Percentiles rank a stretch among this genome's conserved stretches.
phyloP scores from a whole-genome alignment of 2,888 invertebrate genomes.

The Campoplex nolae region DNA sequence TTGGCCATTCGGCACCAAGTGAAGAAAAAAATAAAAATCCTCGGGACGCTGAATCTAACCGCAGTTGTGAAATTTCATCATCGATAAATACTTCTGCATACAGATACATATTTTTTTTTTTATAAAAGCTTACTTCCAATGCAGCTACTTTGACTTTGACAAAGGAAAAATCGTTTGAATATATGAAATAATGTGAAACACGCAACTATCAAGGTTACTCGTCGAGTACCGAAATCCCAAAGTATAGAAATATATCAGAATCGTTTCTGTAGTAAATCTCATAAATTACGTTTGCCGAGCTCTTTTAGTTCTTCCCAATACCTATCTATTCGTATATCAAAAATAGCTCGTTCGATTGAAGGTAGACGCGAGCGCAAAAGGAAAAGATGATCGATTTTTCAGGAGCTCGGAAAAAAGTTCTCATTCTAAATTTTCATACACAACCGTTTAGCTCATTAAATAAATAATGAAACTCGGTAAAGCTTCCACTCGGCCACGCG shows the following conservation, averaged over 20 bases:
- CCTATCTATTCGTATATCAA: background rate
- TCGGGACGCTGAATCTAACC: slow-evolving; percentile 5
- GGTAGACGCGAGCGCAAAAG: background rate
- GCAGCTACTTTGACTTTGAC: background rate
- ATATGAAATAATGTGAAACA: background rate
- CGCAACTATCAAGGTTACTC: background rate
- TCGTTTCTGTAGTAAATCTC: background rate
- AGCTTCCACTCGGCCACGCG: background rate
- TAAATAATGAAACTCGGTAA: background rate
- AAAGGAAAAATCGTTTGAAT: background rate
- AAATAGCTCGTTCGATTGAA: background rate
- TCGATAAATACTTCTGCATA: background rate
- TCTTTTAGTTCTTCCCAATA: background rate
- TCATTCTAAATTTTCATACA: background rate
- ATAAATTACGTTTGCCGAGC: background rate
- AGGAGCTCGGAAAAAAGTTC: background rate
- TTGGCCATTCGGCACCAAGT: background rate
- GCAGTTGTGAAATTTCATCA: slow-evolving; percentile 6
- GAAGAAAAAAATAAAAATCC: background rate
- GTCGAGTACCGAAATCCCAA: background rate
- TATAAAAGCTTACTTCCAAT: background rate
- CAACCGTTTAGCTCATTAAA: background rate
- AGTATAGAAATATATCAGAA: background rate
- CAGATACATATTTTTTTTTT: background rate
- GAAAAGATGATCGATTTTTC: background rate